Conservation (phyloP, 2,888 invertebrate species). For the Dynastes hyllus region DNA sequence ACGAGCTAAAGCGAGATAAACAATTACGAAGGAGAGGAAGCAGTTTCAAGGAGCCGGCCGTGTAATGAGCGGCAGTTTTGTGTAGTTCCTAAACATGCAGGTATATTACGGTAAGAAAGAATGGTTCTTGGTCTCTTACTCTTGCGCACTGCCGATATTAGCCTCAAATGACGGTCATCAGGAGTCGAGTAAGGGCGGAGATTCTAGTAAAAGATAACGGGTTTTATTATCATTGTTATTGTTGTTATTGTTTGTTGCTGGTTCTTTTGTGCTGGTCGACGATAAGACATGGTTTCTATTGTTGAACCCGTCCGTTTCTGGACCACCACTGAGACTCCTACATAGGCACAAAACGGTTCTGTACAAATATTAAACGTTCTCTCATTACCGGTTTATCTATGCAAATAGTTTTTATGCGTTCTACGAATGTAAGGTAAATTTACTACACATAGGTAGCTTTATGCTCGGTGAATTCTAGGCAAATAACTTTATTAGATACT, state of each 20-base stretch:
- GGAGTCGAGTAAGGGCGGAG: slow-evolving; percentile 55
- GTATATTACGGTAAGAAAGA: slow-evolving; percentile 8
- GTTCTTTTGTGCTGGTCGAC: slow-evolving; percentile 62
- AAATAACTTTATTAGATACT: slow-evolving; percentile 24
- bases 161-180: slow-evolving; percentile 58
- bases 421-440: slow-evolving; percentile 18
- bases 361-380: slow-evolving; percentile 51
- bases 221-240: slow-evolving; percentile 65
- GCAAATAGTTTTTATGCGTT: slow-evolving; percentile 42
- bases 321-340: slow-evolving; percentile 61
- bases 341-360: slow-evolving; percentile 48
- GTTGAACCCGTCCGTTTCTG: slow-evolving; percentile 60
- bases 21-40: neutral
- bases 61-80: slow-evolving; percentile 18
- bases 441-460: slow-evolving; percentile 12
- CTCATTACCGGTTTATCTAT: slow-evolving; percentile 45
- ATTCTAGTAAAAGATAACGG: slow-evolving; percentile 60
- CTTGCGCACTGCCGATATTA: slow-evolving; percentile 42
- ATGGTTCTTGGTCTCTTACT: slow-evolving; percentile 7
- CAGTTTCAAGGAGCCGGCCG: neutral
- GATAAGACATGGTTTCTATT: slow-evolving; percentile 64
- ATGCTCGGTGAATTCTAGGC: slow-evolving; percentile 9
- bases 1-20: neutral
- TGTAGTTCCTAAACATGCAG: slow-evolving; percentile 21
- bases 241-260: slow-evolving; percentile 64